phyloP scores from a whole-genome alignment of 2,113 vertebrate species.

The Orthonyx spaldingii region DNA sequence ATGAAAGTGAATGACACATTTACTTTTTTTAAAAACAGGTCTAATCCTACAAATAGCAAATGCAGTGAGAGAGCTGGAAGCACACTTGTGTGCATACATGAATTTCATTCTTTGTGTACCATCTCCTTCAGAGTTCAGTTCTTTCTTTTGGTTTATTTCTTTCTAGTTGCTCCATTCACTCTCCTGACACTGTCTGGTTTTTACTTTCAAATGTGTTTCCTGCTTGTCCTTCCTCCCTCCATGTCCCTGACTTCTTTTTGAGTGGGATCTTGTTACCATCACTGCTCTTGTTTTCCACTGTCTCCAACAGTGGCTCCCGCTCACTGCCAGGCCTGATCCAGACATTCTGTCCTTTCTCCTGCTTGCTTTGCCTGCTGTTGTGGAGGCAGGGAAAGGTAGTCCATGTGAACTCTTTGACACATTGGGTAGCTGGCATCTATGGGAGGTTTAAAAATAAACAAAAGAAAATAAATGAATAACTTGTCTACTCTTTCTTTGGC shows the following conservation, averaged over 20 bases:
- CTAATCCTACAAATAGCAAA: neutral
- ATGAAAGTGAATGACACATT: neutral
- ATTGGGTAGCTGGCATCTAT: neutral
- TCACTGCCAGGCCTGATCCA: neutral
- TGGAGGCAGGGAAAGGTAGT: neutral
- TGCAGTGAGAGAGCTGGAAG: neutral
- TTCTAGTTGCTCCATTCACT: neutral
- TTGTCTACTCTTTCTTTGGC: neutral
- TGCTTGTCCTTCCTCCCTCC: neutral
- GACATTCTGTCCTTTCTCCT: neutral
- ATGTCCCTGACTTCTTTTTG: neutral
- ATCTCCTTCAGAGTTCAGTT: neutral
- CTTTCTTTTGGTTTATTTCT: neutral
- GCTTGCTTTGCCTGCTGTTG: neutral
- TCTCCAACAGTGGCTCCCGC: neutral
- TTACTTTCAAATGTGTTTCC: neutral
- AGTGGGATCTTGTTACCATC: neutral
- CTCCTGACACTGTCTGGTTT: neutral
- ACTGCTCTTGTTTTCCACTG: neutral
- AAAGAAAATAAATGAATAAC: constrained; percentile 30
- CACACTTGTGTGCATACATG: neutral
- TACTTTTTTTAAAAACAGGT: neutral
- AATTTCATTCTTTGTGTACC: neutral
- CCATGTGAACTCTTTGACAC: neutral
- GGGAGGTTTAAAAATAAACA: constrained; percentile 24